These are phyloP conservation scores for Chondrilla cf. caribensis DNA, from an alignment of 37 sponge, comb jelly and placozoan species.

Conservation along the genomic window DNA sequence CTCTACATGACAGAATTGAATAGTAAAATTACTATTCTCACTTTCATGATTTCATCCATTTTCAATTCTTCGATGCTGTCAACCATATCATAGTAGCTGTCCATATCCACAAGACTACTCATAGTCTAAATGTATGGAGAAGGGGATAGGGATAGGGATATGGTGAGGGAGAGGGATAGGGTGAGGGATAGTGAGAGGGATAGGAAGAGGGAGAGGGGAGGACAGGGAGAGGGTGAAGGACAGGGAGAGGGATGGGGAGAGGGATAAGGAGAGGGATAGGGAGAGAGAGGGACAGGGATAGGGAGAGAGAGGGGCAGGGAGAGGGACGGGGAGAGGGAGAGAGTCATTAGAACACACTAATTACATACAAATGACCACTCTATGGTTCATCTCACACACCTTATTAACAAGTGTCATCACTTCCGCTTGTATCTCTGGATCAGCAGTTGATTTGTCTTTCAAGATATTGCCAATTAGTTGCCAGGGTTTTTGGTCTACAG, in stretches of 20 bases:
- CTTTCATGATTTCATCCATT: conserved; percentile 75
- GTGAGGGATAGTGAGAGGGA: not conserved
- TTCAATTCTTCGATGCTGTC: conserved; percentile 81
- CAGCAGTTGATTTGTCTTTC: conserved; percentile 52
- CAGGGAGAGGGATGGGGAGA: not conserved
- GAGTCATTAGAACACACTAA: not conserved
- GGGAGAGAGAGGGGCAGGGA: not conserved
- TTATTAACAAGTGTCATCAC: conserved; percentile 77
- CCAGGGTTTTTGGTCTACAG: conserved; percentile 63
- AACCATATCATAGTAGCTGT: conserved; percentile 84
- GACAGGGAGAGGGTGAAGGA: not conserved
- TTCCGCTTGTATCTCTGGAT: conserved; percentile 56
- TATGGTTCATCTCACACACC: conserved; percentile 23
- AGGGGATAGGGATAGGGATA: not conserved
- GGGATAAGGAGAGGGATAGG: not conserved
- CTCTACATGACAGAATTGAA: no score
- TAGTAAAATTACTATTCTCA: no score
- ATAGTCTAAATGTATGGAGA: conserved; percentile 61
- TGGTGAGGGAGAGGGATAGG: not conserved
- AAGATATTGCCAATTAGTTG: conserved; percentile 38
- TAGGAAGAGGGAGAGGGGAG: not conserved
- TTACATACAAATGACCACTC: not conserved
- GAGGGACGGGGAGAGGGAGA: not conserved
- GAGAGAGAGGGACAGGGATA: not conserved
- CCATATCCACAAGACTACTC: conserved; percentile 65